Evolutionary conservation across 2,888 invertebrate genomes (phyloP), one percentile per base, ranked within the genome.

Genomic region (Tetropium fuscum): DNA sequence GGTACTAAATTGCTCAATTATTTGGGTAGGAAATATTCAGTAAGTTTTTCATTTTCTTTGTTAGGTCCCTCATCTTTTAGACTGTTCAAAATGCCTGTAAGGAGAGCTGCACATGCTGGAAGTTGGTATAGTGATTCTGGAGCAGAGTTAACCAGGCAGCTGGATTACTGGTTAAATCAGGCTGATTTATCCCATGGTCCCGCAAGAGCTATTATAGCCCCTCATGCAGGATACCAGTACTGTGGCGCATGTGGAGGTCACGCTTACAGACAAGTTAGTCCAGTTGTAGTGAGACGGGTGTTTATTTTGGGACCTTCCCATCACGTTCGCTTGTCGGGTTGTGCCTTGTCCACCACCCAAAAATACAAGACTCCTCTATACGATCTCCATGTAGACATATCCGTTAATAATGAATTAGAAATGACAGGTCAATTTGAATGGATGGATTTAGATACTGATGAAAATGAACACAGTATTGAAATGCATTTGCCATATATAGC

Each of bases 401-500:
- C 93, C 95, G 95, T 95, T 60, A 95, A 95, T 82, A 87, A 90
- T 18, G 95, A 97, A 78, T 81, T 98, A 65, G 91, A 93, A 78
- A 90, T 91, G 73, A 95, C 95, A 2, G 91, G 92, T 0, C 90
- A 92, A 70, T 98, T 98, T 82, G 93, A 96, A 71, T 90, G 91
- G 87, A 98, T 98, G 97, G 92, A 92, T 78, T 85, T 92, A 74
- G 89, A 90, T 74, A 95, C 95, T 0, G 98, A 99, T 79, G 98
- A 99, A 81, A 95, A 97, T 77, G 99, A 99, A 78, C 99, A 99
- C 79, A 97, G 97, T 72, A 94, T 99, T 73, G 99, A 99, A 84
- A 98, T 99, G 99, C 98, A 99, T 80, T 86, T 99, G 74, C 98
- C 99, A 0, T 99, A 95, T 80, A 92, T 99, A 76, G 98, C 98